phyloP scores from a whole-genome alignment of 2,113 vertebrate species.

The Phalacrocorax pelagicus region DNA sequence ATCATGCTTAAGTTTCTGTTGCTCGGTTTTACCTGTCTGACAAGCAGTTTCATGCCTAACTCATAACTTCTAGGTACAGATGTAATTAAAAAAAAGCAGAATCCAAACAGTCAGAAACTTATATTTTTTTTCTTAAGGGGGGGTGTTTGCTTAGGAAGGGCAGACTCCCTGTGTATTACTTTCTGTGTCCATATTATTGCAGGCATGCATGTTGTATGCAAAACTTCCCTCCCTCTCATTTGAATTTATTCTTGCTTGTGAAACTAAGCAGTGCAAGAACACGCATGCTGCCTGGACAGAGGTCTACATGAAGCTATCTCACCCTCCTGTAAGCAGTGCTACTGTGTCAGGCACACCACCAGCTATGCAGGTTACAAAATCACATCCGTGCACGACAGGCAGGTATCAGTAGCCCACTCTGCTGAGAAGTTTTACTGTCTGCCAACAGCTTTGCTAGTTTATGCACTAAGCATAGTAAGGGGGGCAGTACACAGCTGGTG shows the following conservation, averaged over 20 bases:
- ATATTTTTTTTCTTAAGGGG: neutral
- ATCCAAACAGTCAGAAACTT: neutral
- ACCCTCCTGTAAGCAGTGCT: neutral
- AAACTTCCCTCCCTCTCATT: neutral
- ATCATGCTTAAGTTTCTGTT: neutral
- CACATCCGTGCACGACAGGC: neutral
- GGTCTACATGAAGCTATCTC: fast-evolving
- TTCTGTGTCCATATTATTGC: neutral
- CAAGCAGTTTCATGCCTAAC: neutral
- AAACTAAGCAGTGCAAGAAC: neutral
- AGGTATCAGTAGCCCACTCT: neutral
- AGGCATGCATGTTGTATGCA: neutral
- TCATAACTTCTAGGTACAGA: neutral
- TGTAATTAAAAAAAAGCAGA: neutral
- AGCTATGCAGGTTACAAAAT: neutral
- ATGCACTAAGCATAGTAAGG: neutral
- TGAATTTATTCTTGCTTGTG: neutral
- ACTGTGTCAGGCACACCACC: neutral
- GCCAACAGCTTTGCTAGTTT: neutral
- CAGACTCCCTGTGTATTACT: neutral
- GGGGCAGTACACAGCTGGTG: neutral
- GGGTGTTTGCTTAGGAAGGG: neutral
- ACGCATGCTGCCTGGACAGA: fast-evolving
- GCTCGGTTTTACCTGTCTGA: neutral
- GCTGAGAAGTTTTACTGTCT: neutral